Evolutionary conservation across 2,113 vertebrate species (phyloP).

Genomic region (Piprites chloris): DNA sequence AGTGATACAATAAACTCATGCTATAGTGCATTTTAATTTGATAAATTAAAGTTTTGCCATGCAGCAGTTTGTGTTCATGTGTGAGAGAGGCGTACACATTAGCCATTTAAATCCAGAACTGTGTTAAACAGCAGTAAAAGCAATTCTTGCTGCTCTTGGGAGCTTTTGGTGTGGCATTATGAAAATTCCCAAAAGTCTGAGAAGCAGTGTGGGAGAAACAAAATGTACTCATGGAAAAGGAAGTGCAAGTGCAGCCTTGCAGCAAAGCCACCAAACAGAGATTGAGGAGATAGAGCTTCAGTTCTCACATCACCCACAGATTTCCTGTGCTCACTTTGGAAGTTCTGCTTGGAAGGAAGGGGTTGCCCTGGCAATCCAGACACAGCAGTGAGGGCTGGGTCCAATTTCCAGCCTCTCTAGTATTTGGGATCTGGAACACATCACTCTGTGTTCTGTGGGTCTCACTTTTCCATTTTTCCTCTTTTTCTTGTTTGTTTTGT

Average conservation of each 20-base stretch:
- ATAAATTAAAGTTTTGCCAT: not conserved
- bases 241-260: not conserved
- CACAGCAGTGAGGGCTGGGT: not conserved
- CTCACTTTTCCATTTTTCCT: not conserved
- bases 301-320: not conserved
- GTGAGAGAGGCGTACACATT: not conserved
- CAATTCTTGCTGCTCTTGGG: not conserved
- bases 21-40: conserved; percentile 28
- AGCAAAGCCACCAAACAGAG: not conserved
- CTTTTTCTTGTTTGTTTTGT: not conserved
- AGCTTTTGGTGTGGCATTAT: not conserved
- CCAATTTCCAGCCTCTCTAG: not conserved
- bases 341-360: not conserved
- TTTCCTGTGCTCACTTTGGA: not conserved
- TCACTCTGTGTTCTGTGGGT: not conserved
- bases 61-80: not conserved
- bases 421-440: not conserved
- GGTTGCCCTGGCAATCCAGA: not conserved
- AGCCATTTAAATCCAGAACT: not conserved
- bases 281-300: not conserved
- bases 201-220: not conserved
- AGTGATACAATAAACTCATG: not conserved
- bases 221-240: not conserved
- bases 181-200: not conserved
- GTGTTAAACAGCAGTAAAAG: not conserved